phyloP scores from a whole-genome alignment of 2,888 invertebrate genomes.

The Drosophila ezoana region DNA sequence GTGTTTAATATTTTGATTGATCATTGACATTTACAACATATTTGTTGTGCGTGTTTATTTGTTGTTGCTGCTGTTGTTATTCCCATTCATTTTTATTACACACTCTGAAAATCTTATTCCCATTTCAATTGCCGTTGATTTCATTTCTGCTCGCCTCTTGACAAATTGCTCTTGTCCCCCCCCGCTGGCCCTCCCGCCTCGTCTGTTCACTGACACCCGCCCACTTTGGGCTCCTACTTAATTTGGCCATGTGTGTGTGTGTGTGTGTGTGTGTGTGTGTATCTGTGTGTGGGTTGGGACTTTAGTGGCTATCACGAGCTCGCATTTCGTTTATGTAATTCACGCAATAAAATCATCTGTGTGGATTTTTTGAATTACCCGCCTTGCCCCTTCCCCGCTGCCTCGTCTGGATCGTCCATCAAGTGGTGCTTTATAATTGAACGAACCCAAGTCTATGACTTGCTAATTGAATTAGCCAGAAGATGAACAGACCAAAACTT shows the following conservation, averaged over 20 bases:
- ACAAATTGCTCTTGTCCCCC: conserved; percentile 48
- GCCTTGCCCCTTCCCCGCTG: background rate
- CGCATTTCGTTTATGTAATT: conserved; percentile 72
- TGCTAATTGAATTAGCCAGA: conserved; percentile 51
- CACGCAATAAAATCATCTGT: conserved; percentile 76
- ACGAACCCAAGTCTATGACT: conserved; percentile 47
- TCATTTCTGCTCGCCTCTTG: conserved; percentile 50
- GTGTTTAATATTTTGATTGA: conserved; percentile 80
- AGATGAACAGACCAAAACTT: conserved; percentile 10
- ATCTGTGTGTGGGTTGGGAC: conserved; percentile 42
- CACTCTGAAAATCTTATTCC: conserved; percentile 45
- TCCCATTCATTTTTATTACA: conserved; percentile 66
- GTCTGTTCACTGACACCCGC: conserved; percentile 55
- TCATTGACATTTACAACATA: conserved; percentile 83
- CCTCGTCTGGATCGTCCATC: conserved; percentile 30
- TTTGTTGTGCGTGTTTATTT: conserved; percentile 57
- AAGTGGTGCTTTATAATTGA: conserved; percentile 56
- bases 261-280: conserved; percentile 25
- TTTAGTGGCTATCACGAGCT: conserved; percentile 69
- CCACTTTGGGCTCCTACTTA: conserved; percentile 60
- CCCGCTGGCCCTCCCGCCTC: background rate
- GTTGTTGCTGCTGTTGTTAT: conserved; percentile 29
- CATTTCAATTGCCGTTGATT: conserved; percentile 51
- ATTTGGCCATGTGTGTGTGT: conserved; percentile 49
- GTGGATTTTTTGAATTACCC: conserved; percentile 46